A percentile compares a stretch with the other conserved stretches of the same genome.
phyloP scores from a whole-genome alignment of 2,797 vertebrate species.

The Varecia variegata region DNA sequence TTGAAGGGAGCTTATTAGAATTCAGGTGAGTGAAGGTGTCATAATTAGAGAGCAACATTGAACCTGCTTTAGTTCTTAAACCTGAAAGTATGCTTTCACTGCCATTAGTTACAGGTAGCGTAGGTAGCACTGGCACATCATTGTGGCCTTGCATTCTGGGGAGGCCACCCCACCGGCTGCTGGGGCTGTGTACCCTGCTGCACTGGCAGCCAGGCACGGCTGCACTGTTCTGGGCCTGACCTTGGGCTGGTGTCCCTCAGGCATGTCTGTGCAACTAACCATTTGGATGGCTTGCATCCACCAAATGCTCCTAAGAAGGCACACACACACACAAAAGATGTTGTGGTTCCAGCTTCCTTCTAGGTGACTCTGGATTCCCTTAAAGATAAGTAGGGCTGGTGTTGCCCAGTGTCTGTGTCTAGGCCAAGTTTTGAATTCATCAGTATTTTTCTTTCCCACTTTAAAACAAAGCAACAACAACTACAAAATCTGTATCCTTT shows the following conservation, averaged over 20 bases:
- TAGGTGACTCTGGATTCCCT: background rate
- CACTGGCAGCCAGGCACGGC: background rate
- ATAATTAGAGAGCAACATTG: background rate
- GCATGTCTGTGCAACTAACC: background rate
- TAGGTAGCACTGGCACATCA: background rate
- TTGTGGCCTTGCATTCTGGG: rapidly evolving
- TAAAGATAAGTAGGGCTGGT: background rate
- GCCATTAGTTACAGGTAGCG: rapidly evolving
- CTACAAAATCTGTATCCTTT: background rate
- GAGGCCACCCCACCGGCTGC: background rate
- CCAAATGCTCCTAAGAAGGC: background rate
- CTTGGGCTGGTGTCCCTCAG: background rate
- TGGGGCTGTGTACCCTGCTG: background rate
- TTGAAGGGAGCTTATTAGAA: background rate
- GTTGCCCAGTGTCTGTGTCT: background rate
- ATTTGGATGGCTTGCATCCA: background rate
- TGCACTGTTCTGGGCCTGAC: background rate
- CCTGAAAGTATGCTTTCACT: background rate
- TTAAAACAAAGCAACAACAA: background rate
- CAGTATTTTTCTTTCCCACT: background rate
- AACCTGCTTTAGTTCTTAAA: background rate
- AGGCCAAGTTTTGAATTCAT: background rate
- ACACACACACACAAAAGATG: background rate
- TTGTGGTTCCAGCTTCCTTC: background rate
- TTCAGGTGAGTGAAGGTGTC: background rate